These are phyloP conservation scores for Struthio camelus DNA, from an alignment of 2,113 vertebrate species.

Conservation along the genomic window DNA sequence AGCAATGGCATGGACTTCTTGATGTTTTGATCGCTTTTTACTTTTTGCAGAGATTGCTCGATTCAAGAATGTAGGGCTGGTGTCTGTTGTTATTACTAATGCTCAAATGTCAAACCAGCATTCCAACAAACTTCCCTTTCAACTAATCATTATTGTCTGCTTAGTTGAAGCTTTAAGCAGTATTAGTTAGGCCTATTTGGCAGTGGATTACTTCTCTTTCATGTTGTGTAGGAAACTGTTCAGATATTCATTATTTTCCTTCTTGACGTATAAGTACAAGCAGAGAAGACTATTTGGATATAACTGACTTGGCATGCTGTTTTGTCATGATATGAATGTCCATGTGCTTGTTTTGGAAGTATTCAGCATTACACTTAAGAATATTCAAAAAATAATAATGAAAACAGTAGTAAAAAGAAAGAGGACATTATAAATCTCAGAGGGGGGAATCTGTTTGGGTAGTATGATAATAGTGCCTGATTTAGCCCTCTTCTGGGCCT, in stretches of 20 bases:
- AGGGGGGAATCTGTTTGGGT: background rate
- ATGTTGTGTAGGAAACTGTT: background rate
- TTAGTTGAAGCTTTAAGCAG: background rate
- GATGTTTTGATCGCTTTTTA: constrained; percentile 52
- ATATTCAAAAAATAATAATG: background rate
- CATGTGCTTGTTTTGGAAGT: background rate
- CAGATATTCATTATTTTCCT: background rate
- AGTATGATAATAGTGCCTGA: background rate
- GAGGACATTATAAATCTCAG: fast-evolving
- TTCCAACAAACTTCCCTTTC: constrained; percentile 9
- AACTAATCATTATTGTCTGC: background rate
- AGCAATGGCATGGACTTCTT: constrained; percentile 17
- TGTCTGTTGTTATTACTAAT: constrained; percentile 14
- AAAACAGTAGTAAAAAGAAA: background rate
- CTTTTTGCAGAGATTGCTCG: constrained; percentile 19
- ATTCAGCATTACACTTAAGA: background rate
- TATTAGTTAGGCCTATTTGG: background rate
- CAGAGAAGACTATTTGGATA: background rate
- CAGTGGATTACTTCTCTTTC: background rate
- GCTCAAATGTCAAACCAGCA: background rate
- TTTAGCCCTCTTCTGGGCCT: background rate
- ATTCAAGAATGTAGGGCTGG: constrained; percentile 18
- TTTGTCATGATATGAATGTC: background rate
- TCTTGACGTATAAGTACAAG: background rate
- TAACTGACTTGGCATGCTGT: background rate